phyloP scores from a whole-genome alignment of 2,888 invertebrate species.

The Eupithecia pulchellata region DNA sequence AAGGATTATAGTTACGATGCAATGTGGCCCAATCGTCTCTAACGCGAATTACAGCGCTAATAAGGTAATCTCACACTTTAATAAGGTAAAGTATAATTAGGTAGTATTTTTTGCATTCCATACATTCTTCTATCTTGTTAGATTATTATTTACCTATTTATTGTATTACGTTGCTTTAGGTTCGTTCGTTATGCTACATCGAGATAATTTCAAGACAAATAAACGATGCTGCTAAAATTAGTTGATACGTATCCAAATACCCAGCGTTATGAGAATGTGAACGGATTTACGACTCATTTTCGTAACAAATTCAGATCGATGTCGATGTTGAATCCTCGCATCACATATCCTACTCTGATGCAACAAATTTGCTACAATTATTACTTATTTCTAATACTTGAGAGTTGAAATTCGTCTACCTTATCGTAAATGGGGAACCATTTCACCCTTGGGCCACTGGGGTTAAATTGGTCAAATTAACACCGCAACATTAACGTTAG shows the following conservation, averaged over 20 bases:
- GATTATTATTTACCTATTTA: not conserved
- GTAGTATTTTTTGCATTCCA: not conserved
- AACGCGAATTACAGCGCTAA: no score
- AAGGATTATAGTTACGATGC: no score
- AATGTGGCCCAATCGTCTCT: no score
- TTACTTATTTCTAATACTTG: not conserved
- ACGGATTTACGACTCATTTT: constrained; percentile 40
- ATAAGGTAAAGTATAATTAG: not conserved
- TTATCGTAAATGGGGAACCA: not conserved
- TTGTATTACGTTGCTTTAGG: not conserved
- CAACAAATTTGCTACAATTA: not conserved
- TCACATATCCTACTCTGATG: not conserved
- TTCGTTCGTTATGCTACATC: not conserved
- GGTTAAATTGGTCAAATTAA: not conserved
- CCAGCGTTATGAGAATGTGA: constrained; percentile 31
- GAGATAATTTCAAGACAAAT: constrained; percentile 33
- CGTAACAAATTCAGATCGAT: constrained; percentile 28
- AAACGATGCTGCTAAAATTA: constrained; percentile 36
- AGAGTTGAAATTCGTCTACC: not conserved
- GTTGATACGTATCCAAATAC: constrained; percentile 40
- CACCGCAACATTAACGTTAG: not conserved
- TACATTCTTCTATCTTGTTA: not conserved
- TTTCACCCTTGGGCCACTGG: not conserved
- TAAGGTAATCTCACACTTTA: no score
- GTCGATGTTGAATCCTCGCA: constrained; percentile 5